Conservation (phyloP, 2,888 invertebrate genomes). For the Nowickia ferox region DNA sequence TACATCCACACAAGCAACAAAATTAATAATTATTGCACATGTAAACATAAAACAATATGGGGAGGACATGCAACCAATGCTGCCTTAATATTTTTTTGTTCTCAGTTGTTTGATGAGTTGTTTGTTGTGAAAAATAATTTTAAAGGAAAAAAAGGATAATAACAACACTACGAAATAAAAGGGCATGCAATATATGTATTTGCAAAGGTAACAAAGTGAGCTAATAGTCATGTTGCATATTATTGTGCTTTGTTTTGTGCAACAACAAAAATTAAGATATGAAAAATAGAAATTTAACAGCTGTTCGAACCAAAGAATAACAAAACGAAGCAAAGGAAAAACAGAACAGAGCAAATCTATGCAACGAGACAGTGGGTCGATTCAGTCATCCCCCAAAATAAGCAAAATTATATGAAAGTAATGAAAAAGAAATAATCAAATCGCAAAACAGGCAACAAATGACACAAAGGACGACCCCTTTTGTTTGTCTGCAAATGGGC, state of each 20-base stretch:
- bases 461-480: slow-evolving; percentile 68
- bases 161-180: slow-evolving; percentile 26
- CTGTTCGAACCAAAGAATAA: slow-evolving; percentile 51
- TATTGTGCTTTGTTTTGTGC: not conserved
- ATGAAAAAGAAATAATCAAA: slow-evolving; percentile 40
- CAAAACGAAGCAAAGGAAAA: not conserved
- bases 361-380: slow-evolving; percentile 12
- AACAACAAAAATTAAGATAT: slow-evolving; percentile 35
- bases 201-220: slow-evolving; percentile 60
- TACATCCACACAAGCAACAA: slow-evolving; percentile 39
- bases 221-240: slow-evolving; percentile 8
- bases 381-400: slow-evolving; percentile 53
- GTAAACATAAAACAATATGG: slow-evolving; percentile 65
- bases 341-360: slow-evolving; percentile 1
- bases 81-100: not conserved
- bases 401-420: slow-evolving; percentile 14
- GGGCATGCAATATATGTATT: slow-evolving; percentile 44
- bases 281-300: slow-evolving; percentile 51
- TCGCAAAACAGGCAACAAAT: slow-evolving; percentile 62
- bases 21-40: slow-evolving; percentile 74
- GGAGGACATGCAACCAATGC: slow-evolving; percentile 53
- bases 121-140: not conserved
- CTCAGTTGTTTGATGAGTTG: slow-evolving; percentile 15
- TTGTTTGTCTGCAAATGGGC: slow-evolving; percentile 59
- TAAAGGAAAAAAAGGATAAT: slow-evolving; percentile 45